Percentiles rank a stretch among this genome's conserved stretches.
phyloP scores from a whole-genome alignment of 2,888 invertebrate genomes.

The Globia sparganii region DNA sequence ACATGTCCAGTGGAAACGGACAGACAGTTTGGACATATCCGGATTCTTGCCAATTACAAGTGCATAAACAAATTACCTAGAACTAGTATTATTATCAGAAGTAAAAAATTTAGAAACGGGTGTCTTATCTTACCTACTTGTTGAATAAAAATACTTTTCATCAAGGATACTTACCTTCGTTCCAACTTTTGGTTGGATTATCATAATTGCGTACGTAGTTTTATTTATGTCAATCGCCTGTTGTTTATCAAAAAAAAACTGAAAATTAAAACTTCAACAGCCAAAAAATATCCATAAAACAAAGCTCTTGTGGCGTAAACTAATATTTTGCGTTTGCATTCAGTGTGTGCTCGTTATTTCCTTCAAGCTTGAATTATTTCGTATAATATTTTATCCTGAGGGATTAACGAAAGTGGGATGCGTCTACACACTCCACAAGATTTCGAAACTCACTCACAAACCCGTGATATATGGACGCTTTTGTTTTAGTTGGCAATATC shows the following conservation, averaged over 20 bases:
- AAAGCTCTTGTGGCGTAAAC: conserved; percentile 17
- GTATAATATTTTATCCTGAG: conserved; percentile 42
- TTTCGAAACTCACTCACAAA: conserved; percentile 34
- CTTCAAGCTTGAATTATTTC: conserved; percentile 39
- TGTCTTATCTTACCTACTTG: no score
- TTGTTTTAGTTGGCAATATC: conserved; percentile 44
- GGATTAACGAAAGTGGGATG: conserved; percentile 49
- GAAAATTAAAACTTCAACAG: no score
- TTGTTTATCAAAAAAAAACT: no score
- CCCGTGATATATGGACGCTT: conserved; percentile 31
- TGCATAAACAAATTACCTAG: conserved; percentile 23
- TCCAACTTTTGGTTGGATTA: no score
- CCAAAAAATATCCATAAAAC: background rate
- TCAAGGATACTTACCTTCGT: no score
- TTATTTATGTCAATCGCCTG: no score
- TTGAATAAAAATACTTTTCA: no score
- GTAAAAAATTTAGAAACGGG: no score
- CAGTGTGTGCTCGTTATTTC: conserved; percentile 26
- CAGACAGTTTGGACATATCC: conserved; percentile 47
- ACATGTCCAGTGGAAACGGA: conserved; percentile 17
- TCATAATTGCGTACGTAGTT: no score
- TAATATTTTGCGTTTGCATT: conserved; percentile 26
- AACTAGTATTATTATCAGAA: background rate
- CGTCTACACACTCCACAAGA: conserved; percentile 15
- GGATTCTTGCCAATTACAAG: conserved; percentile 32